A percentile compares a stretch with the other conserved stretches of the same genome.
Evolutionary conservation across 2,888 invertebrate genomes (phyloP).

Genomic region (Andricus curvator): DNA sequence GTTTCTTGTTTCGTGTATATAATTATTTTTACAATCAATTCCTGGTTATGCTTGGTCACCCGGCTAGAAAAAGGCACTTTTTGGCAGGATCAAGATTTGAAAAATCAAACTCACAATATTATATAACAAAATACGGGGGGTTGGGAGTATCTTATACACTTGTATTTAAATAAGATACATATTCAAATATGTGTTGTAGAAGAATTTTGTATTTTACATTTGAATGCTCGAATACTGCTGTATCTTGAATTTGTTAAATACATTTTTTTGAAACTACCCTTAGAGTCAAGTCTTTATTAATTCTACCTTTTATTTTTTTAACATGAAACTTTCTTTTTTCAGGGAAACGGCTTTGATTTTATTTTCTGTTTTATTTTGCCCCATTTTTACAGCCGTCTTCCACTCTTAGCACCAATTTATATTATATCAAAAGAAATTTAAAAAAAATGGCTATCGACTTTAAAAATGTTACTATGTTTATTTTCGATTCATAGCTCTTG

Average conservation of each 20-base stretch:
- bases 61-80: background rate
- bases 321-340: conserved; percentile 12
- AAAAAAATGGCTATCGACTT: background rate
- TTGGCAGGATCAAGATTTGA: conserved; percentile 17
- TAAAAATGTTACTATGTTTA: too few relatives aligned
- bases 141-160: background rate
- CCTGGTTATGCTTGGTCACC: conserved; percentile 32
- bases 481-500: background rate
- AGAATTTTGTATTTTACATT: conserved; percentile 38
- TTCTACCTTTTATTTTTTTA: conserved; percentile 38
- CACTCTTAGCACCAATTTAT: background rate
- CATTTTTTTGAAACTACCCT: conserved; percentile 37
- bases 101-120: conserved; percentile 14
- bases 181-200: conserved; percentile 34
- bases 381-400: conserved; percentile 48
- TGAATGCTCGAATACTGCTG: conserved; percentile 25
- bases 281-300: conserved; percentile 36
- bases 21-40: conserved; percentile 28
- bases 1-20: background rate
- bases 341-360: conserved; percentile 15
- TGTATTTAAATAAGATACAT: conserved; percentile 38
- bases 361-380: conserved; percentile 44
- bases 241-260: conserved; percentile 41
- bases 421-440: background rate
- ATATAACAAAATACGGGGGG: background rate